Evolutionary conservation across 2,113 vertebrate species (phyloP).

Genomic region (Varanus salvator): DNA sequence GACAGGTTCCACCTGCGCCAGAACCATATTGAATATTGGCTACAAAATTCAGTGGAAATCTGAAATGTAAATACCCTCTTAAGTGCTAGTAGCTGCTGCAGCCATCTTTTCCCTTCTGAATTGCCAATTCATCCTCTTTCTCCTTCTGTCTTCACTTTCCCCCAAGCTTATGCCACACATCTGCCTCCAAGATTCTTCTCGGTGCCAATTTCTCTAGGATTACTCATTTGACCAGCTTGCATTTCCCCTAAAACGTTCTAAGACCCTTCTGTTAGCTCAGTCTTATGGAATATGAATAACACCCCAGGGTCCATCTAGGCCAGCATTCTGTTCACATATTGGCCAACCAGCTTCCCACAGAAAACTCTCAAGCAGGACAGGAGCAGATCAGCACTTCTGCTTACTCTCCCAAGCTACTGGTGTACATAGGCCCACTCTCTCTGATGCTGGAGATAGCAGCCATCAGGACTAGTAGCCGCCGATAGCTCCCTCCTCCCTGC

Average conservation of each 20-base stretch:
- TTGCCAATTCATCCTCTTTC: not conserved
- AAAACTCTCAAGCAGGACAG: too few relatives aligned
- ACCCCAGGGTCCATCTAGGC: too few relatives aligned
- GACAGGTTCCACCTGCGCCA: slow-evolving; percentile 1
- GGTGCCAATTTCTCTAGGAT: not conserved
- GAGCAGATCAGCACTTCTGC: too few relatives aligned
- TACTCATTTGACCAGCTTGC: not conserved
- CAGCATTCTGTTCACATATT: too few relatives aligned
- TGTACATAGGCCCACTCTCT: too few relatives aligned
- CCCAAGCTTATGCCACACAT: not conserved
- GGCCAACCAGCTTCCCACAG: too few relatives aligned
- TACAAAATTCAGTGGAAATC: not conserved
- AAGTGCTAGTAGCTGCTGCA: too few relatives aligned
- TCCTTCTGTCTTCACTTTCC: not conserved
- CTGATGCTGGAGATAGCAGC: too few relatives aligned
- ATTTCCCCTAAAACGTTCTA: not conserved
- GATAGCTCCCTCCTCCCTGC: too few relatives aligned
- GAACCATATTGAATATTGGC: not conserved
- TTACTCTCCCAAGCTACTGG: too few relatives aligned
- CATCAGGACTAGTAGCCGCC: too few relatives aligned
- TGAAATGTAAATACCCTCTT: not conserved
- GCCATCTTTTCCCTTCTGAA: not conserved
- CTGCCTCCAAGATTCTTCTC: not conserved
- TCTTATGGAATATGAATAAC: not conserved
- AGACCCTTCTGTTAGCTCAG: not conserved